A percentile compares a stretch with the other conserved stretches of the same genome.
Conservation (phyloP, 2,113 vertebrate genomes). For the Rattus rattus region DNA sequence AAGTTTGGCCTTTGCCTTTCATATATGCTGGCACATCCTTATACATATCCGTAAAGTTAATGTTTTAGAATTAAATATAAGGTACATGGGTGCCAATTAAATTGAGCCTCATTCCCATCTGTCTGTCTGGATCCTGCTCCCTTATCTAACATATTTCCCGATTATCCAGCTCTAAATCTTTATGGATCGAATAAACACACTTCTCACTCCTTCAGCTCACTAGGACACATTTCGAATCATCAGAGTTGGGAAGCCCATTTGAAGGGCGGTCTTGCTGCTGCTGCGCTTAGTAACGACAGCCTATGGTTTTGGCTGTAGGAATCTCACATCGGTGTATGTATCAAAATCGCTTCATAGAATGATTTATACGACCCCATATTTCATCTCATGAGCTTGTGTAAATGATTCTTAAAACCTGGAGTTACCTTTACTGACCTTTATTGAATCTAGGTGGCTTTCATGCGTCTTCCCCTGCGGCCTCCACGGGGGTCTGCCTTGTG, state of each 20-base stretch:
- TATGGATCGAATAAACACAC: not conserved
- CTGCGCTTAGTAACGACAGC: not conserved
- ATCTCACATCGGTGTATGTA: not conserved
- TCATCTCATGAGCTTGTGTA: not conserved
- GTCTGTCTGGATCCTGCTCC: not conserved
- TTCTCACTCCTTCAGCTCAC: not conserved
- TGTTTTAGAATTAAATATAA: constrained; percentile 45
- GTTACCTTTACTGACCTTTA: not conserved
- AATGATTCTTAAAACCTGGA: not conserved
- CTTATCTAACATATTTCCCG: constrained; percentile 17
- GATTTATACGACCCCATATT: not conserved
- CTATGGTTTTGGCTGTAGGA: not conserved
- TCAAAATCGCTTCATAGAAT: not conserved
- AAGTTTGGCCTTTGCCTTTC: constrained; percentile 34
- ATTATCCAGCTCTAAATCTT: not conserved
- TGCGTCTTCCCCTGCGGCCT: not conserved
- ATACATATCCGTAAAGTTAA: not conserved
- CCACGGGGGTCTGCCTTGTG: not conserved
- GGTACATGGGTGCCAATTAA: constrained; percentile 21
- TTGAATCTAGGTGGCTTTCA: not conserved
- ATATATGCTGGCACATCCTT: constrained; percentile 3
- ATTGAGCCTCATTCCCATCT: constrained; percentile 15
- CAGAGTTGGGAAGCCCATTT: not conserved
- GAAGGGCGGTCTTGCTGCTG: not conserved
- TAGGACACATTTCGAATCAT: not conserved